phyloP scores from a whole-genome alignment of 1,140 invertebrate species.

The Leptonema lineaticorne region DNA sequence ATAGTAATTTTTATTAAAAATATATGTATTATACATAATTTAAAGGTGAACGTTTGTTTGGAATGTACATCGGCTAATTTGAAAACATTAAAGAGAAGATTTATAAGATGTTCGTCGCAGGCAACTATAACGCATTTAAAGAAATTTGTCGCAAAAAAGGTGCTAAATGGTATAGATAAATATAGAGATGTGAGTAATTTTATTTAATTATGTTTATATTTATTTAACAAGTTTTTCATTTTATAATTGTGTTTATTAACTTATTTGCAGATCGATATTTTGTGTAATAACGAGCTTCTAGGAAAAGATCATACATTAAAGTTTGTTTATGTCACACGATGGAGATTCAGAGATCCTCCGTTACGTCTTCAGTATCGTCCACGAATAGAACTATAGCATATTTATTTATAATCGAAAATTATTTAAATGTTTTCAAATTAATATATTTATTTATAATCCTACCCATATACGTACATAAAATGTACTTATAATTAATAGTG shows the following conservation, averaged over 20 bases:
- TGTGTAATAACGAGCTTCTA: slow-evolving; percentile 97
- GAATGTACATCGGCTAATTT: slow-evolving; percentile 84
- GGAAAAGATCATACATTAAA: slow-evolving; percentile 99
- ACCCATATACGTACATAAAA: neutral
- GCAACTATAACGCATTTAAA: slow-evolving; percentile 96
- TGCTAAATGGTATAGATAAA: slow-evolving; percentile 85
- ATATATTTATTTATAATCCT: neutral
- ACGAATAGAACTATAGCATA: slow-evolving; percentile 63
- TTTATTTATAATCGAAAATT: neutral
- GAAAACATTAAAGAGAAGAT: slow-evolving; percentile 82
- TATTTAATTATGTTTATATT: neutral
- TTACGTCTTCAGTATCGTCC: slow-evolving; percentile 81
- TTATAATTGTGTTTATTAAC: slow-evolving; percentile 15
- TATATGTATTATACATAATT: neutral
- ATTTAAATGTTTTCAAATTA: neutral
- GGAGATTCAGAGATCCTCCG: slow-evolving; percentile 92
- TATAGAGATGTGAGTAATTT: slow-evolving; percentile 86
- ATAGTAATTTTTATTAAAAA: neutral
- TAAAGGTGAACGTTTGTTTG: slow-evolving; percentile 81
- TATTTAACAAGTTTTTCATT: neutral
- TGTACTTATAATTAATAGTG: neutral
- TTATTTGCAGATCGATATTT: slow-evolving; percentile 85
- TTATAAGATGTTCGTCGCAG: slow-evolving; percentile 92
- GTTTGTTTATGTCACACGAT: slow-evolving; percentile 96
- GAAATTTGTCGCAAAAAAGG: slow-evolving; percentile 96